Percentiles rank a stretch among this genome's conserved stretches.
Evolutionary conservation across 2,888 invertebrate species (phyloP).

Genomic region (Tetropium fuscum): DNA sequence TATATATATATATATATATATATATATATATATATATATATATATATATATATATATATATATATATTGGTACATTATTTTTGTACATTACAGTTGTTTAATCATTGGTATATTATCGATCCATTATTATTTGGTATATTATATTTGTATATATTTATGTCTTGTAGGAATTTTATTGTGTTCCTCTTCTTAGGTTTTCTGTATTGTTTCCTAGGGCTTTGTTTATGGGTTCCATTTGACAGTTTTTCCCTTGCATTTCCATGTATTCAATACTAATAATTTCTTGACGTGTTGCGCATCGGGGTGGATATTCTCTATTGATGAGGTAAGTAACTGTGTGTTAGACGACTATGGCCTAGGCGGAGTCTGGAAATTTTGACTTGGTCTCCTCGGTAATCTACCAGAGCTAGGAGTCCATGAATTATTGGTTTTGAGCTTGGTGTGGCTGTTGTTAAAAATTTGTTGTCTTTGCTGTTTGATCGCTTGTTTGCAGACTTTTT

Average conservation of each 20-base stretch:
- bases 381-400: neutral
- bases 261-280: neutral
- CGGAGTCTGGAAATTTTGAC: neutral
- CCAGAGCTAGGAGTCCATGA: too few species aligned
- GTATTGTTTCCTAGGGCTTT: neutral
- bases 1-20: too few species aligned
- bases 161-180: neutral
- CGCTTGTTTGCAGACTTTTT: too few species aligned
- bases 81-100: too few species aligned
- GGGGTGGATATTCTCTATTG: neutral
- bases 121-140: too few species aligned
- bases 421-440: too few species aligned
- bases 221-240: neutral
- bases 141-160: neutral
- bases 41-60: too few species aligned
- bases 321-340: neutral
- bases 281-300: neutral
- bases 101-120: too few species aligned
- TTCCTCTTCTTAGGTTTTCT: neutral
- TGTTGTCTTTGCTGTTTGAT: too few species aligned
- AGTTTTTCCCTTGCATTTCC: neutral
- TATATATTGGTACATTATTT: too few species aligned
- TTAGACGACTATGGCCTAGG: neutral
- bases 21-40: too few species aligned
- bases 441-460: too few species aligned